Evolutionary conservation across 1,140 invertebrate genomes (phyloP), one percentile per base, ranked within the genome.

Genomic region (Adoxophyes honmai): DNA sequence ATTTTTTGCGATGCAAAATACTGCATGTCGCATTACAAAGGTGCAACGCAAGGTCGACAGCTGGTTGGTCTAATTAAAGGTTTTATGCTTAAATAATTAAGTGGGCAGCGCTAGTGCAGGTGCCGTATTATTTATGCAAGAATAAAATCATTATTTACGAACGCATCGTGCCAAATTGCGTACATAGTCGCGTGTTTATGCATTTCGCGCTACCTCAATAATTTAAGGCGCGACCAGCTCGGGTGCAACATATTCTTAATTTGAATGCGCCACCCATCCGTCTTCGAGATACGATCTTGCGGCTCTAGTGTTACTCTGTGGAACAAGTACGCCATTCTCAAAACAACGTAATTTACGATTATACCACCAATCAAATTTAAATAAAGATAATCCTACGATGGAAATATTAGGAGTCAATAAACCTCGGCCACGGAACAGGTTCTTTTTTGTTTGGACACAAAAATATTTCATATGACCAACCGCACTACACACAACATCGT

Each of bases 21-120:
- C 68, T 65, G 60, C 68, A 73, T 72, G 69, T 74, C 67, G 68
- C 64, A 60, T 61, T 68, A 82, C 80, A 86, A 86, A 88, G 82
- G 82, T 88, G 82, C 77, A 76, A 37, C 70, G 64, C 85, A 86
- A 88, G 85, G 85, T 73, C 77, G 37, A 71, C 85, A 88, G 81
- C 75, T 88, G 84, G 70, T 42, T 35, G 60, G 60, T 78, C 74
- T 86, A 86, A 88, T 86, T 88, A 88, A 81, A 85, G 72, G 79
- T 83, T 84, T 86, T 86, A 87, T 82, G 81, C 76, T 81, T 78
- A 87, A 87, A 86, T 88, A 88, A 88, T 86, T 88, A 83, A 86
- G 71, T 82, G 70, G 67, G 58, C 48, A 68, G 66, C 63, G 48
- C 39, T 44, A 71, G 69, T 52, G 79, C 84, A 87, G 81, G 81